phyloP scores from a whole-genome alignment of 2,797 vertebrate genomes.

The Cuniculus paca region DNA sequence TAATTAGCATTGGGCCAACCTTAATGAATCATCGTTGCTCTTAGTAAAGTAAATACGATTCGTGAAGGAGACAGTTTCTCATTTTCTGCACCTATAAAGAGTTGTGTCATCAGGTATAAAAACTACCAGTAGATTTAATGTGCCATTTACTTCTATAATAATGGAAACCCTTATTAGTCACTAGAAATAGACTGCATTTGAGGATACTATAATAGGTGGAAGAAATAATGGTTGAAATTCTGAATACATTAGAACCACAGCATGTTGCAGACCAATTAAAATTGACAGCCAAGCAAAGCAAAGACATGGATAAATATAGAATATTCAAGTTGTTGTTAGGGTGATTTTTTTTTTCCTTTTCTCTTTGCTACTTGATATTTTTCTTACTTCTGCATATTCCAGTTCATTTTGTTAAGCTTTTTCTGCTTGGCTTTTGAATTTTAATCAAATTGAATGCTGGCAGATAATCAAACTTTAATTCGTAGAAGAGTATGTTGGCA shows the following conservation, averaged over 20 bases:
- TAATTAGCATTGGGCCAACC: slow-evolving; percentile 50
- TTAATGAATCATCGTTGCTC: slow-evolving; percentile 52
- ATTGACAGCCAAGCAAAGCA: slow-evolving; percentile 87
- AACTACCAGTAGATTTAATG: slow-evolving; percentile 70
- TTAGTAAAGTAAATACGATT: slow-evolving; percentile 62
- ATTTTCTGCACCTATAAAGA: slow-evolving; percentile 63
- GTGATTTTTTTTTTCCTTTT: slow-evolving; percentile 65
- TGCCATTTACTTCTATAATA: slow-evolving; percentile 72
- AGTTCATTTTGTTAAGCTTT: slow-evolving; percentile 83
- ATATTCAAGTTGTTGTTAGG: slow-evolving; percentile 79
- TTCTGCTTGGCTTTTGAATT: slow-evolving; percentile 72
- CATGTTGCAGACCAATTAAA: slow-evolving; percentile 89
- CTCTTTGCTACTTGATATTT: slow-evolving; percentile 66
- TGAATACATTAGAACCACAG: slow-evolving; percentile 86
- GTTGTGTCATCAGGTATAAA: slow-evolving; percentile 68
- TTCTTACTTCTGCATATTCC: slow-evolving; percentile 80
- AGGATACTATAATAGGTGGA: slow-evolving; percentile 74
- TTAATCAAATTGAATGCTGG: slow-evolving; percentile 63
- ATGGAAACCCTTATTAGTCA: slow-evolving; percentile 73
- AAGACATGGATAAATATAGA: slow-evolving; percentile 85
- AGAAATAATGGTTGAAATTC: slow-evolving; percentile 86
- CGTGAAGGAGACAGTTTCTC: slow-evolving; percentile 53
- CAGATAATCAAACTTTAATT: slow-evolving; percentile 80
- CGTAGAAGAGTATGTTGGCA: slow-evolving; percentile 43
- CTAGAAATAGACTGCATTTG: slow-evolving; percentile 61